Conservation (phyloP, 2,113 vertebrate genomes). For the Lynx canadensis region DNA sequence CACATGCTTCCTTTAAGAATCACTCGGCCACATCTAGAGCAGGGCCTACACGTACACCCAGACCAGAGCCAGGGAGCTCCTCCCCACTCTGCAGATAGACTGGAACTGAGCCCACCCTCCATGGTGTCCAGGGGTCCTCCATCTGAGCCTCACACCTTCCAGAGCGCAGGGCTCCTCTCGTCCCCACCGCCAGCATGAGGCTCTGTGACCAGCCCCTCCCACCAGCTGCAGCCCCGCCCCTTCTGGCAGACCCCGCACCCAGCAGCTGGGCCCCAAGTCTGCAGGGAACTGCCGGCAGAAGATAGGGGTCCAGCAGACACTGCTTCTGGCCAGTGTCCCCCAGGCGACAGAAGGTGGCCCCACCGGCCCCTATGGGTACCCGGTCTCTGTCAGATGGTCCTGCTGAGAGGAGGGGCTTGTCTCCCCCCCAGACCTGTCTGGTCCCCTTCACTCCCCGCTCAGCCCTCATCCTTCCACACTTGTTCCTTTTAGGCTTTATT, state of each 20-base stretch:
- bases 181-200: accelerated
- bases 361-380: neutral
- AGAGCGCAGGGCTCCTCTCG: neutral
- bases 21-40: too few relatives aligned
- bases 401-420: neutral
- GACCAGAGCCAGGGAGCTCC: neutral
- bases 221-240: neutral
- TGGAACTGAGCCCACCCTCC: too few relatives aligned
- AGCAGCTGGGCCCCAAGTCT: slow-evolving; percentile 26
- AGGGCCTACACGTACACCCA: neutral
- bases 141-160: neutral
- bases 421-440: too few relatives aligned
- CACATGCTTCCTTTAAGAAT: neutral
- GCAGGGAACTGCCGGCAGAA: neutral
- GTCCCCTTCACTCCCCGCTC: neutral
- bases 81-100: neutral
- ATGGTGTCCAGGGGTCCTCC: neutral
- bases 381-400: neutral
- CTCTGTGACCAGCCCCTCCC: neutral
- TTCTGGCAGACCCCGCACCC: neutral
- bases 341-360: slow-evolving; percentile 33
- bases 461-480: neutral
- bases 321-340: neutral
- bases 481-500: neutral
- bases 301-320: neutral